phyloP scores from a whole-genome alignment of 2,797 vertebrate genomes.

The Rostrhamus sociabilis region DNA sequence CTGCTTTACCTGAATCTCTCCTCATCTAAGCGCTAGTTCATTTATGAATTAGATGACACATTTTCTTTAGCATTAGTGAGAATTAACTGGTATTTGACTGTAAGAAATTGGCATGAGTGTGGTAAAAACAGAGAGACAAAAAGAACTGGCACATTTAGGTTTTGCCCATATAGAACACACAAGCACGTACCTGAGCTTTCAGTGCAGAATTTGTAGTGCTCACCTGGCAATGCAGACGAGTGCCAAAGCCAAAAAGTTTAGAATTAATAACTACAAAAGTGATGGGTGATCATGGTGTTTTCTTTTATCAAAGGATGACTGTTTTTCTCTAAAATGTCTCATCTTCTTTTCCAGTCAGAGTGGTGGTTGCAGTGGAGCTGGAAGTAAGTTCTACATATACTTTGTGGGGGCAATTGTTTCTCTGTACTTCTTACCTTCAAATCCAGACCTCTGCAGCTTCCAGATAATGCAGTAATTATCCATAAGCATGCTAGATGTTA shows the following conservation, averaged over 20 bases:
- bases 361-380: slow-evolving; percentile 63
- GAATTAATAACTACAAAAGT: neutral
- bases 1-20: neutral
- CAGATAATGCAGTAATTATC: neutral
- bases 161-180: neutral
- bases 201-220: neutral
- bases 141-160: neutral
- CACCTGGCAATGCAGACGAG: neutral
- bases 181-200: neutral
- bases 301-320: neutral
- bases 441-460: neutral
- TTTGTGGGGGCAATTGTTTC: neutral
- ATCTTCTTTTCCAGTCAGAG: slow-evolving; percentile 70
- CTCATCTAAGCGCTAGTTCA: neutral
- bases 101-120: neutral
- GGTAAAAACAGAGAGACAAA: neutral
- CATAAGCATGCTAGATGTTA: neutral
- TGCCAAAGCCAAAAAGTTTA: neutral
- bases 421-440: neutral
- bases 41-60: neutral
- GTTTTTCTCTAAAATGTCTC: slow-evolving; percentile 12
- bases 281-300: neutral
- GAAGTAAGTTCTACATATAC: slow-evolving; percentile 77
- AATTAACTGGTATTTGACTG: neutral
- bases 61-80: neutral